phyloP scores from a whole-genome alignment of 2,113 vertebrate species.

The Amblyopsis rosae region DNA sequence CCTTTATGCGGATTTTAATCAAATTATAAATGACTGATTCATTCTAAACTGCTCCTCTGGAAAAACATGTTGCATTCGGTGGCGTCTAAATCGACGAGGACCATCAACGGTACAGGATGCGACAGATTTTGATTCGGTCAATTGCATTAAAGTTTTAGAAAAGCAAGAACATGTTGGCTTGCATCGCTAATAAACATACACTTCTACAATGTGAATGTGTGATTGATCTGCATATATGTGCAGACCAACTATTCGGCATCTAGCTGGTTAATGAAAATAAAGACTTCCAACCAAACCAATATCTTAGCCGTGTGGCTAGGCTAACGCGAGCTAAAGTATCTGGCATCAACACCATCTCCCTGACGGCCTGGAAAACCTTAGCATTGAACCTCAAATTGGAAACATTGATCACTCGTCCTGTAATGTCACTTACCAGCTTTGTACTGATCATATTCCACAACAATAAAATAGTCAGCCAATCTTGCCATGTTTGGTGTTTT shows the following conservation, averaged over 20 bases:
- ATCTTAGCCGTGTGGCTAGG: constrained; percentile 60
- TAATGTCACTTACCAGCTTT: constrained; percentile 85
- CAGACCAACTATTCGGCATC: neutral
- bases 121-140: constrained; percentile 47
- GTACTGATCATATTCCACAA: constrained; percentile 93
- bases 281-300: constrained; percentile 25
- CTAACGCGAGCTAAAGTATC: constrained; percentile 54
- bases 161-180: constrained; percentile 23
- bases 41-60: too few species aligned
- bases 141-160: constrained; percentile 46
- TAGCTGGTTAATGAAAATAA: constrained; percentile 8
- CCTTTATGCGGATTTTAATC: too few species aligned
- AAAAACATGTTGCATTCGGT: neutral
- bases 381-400: constrained; percentile 12
- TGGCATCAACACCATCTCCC: constrained; percentile 64
- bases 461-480: constrained; percentile 93
- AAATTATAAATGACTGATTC: too few species aligned
- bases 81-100: neutral
- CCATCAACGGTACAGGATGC: constrained; percentile 62
- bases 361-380: constrained; percentile 68
- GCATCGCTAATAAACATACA: neutral
- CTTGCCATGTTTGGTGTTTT: constrained; percentile 87
- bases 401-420: constrained; percentile 3
- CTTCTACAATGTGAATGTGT: neutral
- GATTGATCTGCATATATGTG: neutral